Evolutionary conservation across 2,888 invertebrate genomes (phyloP), one percentile per base, ranked within the genome.

Genomic region (Eupithecia abbreviata): DNA sequence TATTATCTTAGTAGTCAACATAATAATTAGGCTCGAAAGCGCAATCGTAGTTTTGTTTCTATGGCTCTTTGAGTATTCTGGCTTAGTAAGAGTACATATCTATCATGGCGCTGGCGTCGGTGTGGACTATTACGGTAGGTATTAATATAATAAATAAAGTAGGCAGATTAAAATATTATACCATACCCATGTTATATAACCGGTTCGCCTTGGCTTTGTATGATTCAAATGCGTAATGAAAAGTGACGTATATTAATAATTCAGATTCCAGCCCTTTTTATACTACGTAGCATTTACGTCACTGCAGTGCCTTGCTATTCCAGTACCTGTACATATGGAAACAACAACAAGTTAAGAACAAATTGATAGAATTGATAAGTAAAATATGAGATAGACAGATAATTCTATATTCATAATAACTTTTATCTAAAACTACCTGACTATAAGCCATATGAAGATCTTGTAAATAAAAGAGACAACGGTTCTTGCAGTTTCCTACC

Each of bases 401-500:
- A 30, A 30, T 30, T 30, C n/a, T 30, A 30, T 30, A 30, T 30
- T 30, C 30, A 30, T 30, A 30, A 30, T 30, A 30, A 30, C 30
- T 30, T 30, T 30, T 30, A 30, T 30, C 30, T 30, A 30, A 30
- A 30, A 30, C 30, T 30, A 30, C 4, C 4, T 45, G 18, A 4
- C 43, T 10, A 9, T 15, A n/a, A 4, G n/a, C 67, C 67, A 10
- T 68, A 68, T 18, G n/a, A 45, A 43, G 67, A 45, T 3, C 66
- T 45, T 15, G 18, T 68, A 68, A 67, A 67, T 67, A 67, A 67
- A 43, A 67, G 67, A 68, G 77, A 78, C 81, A 80, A 71, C 79
- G 67, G 74, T 77, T 76, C 77, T 74, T 74, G 77, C 77, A 77
- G 76, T 45, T 68, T 43, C 18, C 43, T n/a, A 45, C 55, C 1